Conservation (phyloP, 2,113 vertebrate genomes). For the Ornithorhynchus anatinus region DNA sequence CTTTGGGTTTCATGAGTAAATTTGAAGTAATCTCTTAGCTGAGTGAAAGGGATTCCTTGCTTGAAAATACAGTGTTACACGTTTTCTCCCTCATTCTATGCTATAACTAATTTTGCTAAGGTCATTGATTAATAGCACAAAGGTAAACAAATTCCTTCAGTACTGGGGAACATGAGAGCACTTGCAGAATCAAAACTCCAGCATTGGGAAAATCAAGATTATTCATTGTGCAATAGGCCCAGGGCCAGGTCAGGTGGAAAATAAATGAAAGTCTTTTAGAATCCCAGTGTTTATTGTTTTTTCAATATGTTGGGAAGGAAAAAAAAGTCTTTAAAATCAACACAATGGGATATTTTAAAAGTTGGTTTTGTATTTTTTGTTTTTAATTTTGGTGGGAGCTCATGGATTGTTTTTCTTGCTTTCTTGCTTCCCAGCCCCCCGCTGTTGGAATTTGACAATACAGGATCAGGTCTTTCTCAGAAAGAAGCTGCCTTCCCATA, state of each 20-base stretch:
- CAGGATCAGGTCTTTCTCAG: too few species aligned
- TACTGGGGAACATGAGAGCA: conserved; percentile 28
- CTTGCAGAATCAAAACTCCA: conserved; percentile 21
- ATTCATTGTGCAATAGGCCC: conserved; percentile 21
- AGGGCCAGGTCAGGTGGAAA: conserved; percentile 18
- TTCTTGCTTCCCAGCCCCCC: too few species aligned
- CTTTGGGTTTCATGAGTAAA: conserved; percentile 44
- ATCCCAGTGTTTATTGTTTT: conserved; percentile 1
- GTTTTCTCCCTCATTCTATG: neutral
- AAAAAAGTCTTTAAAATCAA: neutral
- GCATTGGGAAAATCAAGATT: neutral
- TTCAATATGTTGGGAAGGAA: neutral
- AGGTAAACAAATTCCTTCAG: neutral
- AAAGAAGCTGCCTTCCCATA: too few species aligned
- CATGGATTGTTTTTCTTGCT: too few species aligned
- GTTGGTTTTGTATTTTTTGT: too few species aligned
- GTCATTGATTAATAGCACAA: neutral
- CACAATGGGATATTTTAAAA: neutral
- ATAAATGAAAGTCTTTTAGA: conserved; percentile 3
- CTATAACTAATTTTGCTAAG: conserved; percentile 28
- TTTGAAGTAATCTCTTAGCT: conserved; percentile 42
- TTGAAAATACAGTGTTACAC: conserved; percentile 26
- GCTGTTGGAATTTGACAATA: too few species aligned
- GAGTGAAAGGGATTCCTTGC: conserved; percentile 39
- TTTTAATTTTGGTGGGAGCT: too few species aligned